phyloP scores from a whole-genome alignment of 2,888 invertebrate species.

The Busseola fusca region DNA sequence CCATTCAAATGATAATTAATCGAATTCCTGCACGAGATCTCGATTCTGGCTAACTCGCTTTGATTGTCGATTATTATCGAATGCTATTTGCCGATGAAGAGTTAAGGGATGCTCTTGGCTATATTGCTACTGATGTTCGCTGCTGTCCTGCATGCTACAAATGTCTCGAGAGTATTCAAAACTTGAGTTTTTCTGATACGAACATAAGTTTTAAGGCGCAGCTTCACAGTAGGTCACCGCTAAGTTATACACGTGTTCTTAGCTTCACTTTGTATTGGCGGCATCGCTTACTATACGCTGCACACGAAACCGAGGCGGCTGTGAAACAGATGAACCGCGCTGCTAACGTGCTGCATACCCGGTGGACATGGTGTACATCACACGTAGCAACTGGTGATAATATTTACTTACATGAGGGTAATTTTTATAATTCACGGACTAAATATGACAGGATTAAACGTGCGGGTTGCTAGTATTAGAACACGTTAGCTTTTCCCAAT shows the following conservation, averaged over 20 bases:
- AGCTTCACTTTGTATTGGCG: too few relatives aligned
- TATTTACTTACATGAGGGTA: not conserved
- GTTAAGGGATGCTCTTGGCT: not conserved
- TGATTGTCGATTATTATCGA: conserved; percentile 41
- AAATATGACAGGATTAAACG: too few relatives aligned
- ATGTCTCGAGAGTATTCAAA: not conserved
- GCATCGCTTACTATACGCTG: not conserved
- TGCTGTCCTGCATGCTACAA: not conserved
- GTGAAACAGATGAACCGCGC: too few relatives aligned
- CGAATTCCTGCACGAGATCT: conserved; percentile 47
- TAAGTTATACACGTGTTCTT: too few relatives aligned
- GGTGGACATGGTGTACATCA: not conserved
- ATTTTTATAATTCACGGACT: not conserved
- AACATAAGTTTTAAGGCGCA: not conserved
- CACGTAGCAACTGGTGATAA: too few relatives aligned
- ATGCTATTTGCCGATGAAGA: conserved; percentile 14
- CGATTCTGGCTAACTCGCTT: conserved; percentile 36
- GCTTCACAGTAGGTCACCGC: not conserved
- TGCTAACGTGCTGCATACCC: not conserved
- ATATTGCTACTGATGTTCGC: not conserved
- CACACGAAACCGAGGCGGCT: too few relatives aligned
- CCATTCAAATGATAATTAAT: conserved; percentile 62
- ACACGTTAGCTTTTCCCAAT: too few relatives aligned
- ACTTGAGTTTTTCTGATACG: not conserved
- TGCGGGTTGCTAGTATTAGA: too few relatives aligned